phyloP scores from a whole-genome alignment of 2,888 invertebrate species.

The Cerceris rybyensis region DNA sequence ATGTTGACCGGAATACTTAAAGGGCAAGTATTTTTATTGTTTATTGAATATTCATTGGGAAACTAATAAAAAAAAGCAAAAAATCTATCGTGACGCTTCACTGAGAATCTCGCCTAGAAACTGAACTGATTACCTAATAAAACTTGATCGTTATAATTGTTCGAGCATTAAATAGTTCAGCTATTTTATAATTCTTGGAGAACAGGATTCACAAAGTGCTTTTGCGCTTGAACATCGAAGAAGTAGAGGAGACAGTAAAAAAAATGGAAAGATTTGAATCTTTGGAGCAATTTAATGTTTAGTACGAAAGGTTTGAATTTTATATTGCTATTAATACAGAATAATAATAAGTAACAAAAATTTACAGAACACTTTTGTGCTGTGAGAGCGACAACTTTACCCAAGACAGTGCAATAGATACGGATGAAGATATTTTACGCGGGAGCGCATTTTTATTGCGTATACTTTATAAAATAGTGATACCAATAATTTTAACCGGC shows the following conservation, averaged over 20 bases:
- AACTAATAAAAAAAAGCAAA: too few relatives aligned
- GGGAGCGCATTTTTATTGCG: constrained; percentile 22
- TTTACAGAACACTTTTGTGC: constrained; percentile 52
- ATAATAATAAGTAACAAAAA: constrained; percentile 1
- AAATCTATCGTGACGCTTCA: too few relatives aligned
- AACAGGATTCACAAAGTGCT: background rate
- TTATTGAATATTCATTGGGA: background rate
- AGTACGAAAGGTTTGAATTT: background rate
- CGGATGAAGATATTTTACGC: constrained; percentile 12
- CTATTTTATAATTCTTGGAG: background rate
- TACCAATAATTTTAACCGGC: constrained; percentile 45
- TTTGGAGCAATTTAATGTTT: background rate
- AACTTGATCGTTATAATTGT: too few relatives aligned
- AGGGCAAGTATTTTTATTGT: constrained; percentile 41
- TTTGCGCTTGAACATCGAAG: background rate
- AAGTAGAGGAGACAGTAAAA: too few relatives aligned
- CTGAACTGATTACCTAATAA: too few relatives aligned
- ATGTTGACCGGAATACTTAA: constrained; percentile 59
- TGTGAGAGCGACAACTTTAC: constrained; percentile 52
- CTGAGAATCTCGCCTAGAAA: too few relatives aligned
- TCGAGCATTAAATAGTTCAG: too few relatives aligned
- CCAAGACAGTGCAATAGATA: constrained; percentile 3
- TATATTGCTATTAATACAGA: background rate
- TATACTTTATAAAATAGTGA: constrained; percentile 41
- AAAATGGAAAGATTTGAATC: too few relatives aligned